These are phyloP conservation scores for Hycleus phaleratus DNA, from an alignment of 1,140 invertebrate genomes.

Conservation along the genomic window DNA sequence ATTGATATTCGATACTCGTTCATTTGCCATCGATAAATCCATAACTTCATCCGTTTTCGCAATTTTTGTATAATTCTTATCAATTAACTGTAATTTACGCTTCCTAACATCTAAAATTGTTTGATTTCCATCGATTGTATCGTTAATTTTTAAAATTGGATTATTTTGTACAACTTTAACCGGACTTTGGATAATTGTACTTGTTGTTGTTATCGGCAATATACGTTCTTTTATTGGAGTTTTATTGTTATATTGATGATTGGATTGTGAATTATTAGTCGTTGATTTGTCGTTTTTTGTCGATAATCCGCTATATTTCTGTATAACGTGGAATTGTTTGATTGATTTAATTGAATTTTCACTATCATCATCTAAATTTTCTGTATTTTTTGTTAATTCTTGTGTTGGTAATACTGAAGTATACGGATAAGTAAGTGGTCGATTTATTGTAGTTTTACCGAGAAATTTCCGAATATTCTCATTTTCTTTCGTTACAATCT, in stretches of 20 bases:
- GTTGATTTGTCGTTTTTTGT: neutral
- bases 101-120: slow-evolving; percentile 23
- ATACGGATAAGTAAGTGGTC: slow-evolving; percentile 39
- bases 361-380: slow-evolving; percentile 4
- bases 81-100: slow-evolving; percentile 20
- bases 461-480: slow-evolving; percentile 24
- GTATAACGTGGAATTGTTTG: slow-evolving; percentile 31
- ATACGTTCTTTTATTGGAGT: too few relatives aligned
- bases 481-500: slow-evolving; percentile 1
- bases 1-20: neutral
- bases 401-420: slow-evolving; percentile 15
- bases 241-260: too few relatives aligned
- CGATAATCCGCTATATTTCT: slow-evolving; percentile 13
- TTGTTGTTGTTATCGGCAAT: too few relatives aligned
- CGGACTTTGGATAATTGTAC: too few relatives aligned
- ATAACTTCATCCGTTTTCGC: slow-evolving; percentile 33
- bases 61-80: slow-evolving; percentile 17
- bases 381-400: slow-evolving; percentile 2
- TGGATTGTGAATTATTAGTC: too few relatives aligned
- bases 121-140: slow-evolving; percentile 15
- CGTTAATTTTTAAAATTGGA: slow-evolving; percentile 25
- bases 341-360: slow-evolving; percentile 23
- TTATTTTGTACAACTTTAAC: neutral
- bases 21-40: slow-evolving; percentile 26
- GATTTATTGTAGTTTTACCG: slow-evolving; percentile 27